Evolutionary conservation across 2,113 vertebrate genomes (phyloP).

Genomic region (Corydoras sp.): DNA sequence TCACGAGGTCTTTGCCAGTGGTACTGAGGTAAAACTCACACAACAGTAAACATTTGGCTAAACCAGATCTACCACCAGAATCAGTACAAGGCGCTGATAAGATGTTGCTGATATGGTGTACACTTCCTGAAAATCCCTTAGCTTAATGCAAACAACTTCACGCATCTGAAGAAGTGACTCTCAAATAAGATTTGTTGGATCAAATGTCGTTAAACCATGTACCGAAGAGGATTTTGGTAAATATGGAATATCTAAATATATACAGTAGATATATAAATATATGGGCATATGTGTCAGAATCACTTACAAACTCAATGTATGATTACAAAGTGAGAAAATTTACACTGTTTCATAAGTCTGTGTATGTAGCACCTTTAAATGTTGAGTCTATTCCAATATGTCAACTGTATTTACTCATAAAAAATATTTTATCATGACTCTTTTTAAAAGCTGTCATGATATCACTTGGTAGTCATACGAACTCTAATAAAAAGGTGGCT

Average conservation of each 20-base stretch:
- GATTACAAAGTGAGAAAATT: neutral
- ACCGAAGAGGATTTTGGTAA: no score
- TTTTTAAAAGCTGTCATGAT: neutral
- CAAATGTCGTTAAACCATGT: no score
- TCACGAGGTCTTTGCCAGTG: conserved; percentile 55
- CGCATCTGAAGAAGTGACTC: no score
- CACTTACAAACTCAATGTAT: no score
- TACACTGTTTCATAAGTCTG: neutral
- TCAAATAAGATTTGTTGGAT: no score
- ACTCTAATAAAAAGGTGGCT: no score
- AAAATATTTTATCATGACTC: neutral
- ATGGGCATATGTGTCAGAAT: no score
- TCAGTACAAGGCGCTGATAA: neutral
- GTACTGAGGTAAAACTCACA: conserved; percentile 57
- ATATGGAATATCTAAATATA: no score
- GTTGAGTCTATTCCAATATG: no score
- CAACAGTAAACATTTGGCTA: neutral
- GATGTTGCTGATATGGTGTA: conserved; percentile 1
- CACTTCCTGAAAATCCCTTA: neutral
- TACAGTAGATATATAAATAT: no score
- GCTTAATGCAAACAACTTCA: neutral
- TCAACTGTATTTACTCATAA: no score
- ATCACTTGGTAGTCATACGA: neutral
- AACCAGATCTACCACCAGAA: conserved; percentile 18
- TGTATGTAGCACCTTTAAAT: no score